Evolutionary conservation across 2,113 vertebrate species (phyloP).

Genomic region (Heliornis fulica): DNA sequence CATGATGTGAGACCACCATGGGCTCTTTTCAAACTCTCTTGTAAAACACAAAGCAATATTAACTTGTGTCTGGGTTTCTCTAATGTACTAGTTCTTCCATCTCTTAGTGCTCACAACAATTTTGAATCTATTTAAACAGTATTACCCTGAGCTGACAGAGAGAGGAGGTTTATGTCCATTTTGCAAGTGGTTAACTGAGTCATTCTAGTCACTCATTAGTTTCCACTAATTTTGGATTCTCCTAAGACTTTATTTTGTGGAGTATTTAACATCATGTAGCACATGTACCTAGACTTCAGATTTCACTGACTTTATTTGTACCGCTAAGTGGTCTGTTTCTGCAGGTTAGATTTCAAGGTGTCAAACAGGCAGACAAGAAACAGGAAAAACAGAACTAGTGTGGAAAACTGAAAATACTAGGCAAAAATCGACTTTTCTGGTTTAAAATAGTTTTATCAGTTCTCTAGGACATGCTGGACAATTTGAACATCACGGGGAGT

Average conservation of each 20-base stretch:
- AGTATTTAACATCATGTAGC: not conserved
- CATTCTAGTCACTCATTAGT: too few relatives aligned
- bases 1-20: rapidly evolving
- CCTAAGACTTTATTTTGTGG: not conserved
- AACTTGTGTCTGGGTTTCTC: not conserved
- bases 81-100: not conserved
- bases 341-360: not conserved
- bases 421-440: not conserved
- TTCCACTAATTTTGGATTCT: not conserved
- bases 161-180: not conserved
- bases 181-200: not conserved
- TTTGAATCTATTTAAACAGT: not conserved
- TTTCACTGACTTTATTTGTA: not conserved
- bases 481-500: not conserved
- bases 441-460: not conserved
- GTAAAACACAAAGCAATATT: not conserved
- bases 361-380: not conserved
- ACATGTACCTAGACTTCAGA: not conserved
- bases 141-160: not conserved
- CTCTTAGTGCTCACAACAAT: not conserved
- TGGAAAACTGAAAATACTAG: not conserved
- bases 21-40: not conserved
- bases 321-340: not conserved
- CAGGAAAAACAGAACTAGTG: not conserved
- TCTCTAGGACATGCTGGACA: not conserved